These are phyloP conservation scores for Ochlodes sylvanus DNA, from an alignment of 2,888 invertebrate species.

Conservation along the genomic window DNA sequence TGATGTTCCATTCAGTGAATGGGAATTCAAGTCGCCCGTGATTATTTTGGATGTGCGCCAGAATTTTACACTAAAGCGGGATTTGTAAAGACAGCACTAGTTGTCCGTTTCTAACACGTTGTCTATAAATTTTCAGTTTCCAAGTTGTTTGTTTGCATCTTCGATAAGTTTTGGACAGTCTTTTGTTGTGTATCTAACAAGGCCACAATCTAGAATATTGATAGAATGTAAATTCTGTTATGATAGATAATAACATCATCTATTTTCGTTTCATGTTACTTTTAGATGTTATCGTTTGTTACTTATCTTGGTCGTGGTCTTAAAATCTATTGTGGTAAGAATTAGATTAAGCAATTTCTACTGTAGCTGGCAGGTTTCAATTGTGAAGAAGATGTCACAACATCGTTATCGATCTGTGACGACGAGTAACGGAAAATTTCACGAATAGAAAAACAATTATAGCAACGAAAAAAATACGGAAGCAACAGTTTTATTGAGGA, in stretches of 20 bases:
- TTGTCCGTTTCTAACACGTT: no score
- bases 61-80: conserved; percentile 6
- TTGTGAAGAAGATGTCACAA: conserved; percentile 6
- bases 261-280: not conserved
- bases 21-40: not conserved
- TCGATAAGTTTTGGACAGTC: not conserved
- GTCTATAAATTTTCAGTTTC: no score
- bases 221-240: no score
- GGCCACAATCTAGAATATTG: no score
- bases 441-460: conserved; percentile 9
- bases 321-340: not conserved
- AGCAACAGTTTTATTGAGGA: conserved; percentile 4
- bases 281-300: not conserved
- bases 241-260: not conserved
- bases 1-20: conserved; percentile 18
- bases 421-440: conserved; percentile 7
- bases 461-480: conserved; percentile 19
- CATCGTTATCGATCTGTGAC: conserved; percentile 4
- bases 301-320: conserved; percentile 1
- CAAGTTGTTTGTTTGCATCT: not conserved
- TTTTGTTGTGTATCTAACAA: not conserved
- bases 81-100: not conserved
- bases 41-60: conserved; percentile 13
- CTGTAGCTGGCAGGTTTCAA: not conserved
- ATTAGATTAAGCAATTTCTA: not conserved